Base-by-base conservation (phyloP, 92 coral and sea anemone species). In the Virgularia gustaviana region DNA sequence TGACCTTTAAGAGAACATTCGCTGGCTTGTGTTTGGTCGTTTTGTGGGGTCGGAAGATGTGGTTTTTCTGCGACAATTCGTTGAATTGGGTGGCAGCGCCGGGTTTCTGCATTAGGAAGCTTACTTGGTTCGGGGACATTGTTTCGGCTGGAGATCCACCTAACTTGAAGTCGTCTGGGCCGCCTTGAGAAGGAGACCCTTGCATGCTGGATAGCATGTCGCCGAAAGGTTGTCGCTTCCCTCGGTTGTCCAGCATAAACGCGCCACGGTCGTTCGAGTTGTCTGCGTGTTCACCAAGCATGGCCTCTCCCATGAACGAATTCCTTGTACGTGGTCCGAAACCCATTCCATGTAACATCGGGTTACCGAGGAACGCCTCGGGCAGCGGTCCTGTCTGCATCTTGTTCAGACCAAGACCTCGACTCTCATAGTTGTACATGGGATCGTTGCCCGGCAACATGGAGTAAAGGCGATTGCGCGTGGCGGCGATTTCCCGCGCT, bases 1-100 rank as follows among this genome's bases (percentile, higher is more conserved):
- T 94, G 30, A 94, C 83, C 35, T 90, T 51, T 19, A 94, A 84
- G 3, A 94, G 70, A 32, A 85, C 83, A 61, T 88, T 90, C 9
- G 75, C 78, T 4, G 55, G n/a, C 20, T 5, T 22, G 28, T 3
- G 29, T 9, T 22, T 28, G 29, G 58, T 15, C 3, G 15, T 36
- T 5, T 4, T 2, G 6, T 30, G 2, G 0, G 75, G 75, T 2
- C 61, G 75, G 23, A 47, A 10, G 7, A 68, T 68, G 16, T 68
- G 19, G 51, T 51, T 47, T 68, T 51, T 68, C 24, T 49, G 42
- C 38, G 73, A 66, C 57, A 66, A 27, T 27, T 49, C 28, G 13
- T 25, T 38, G 10, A 65, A 23, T 13, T 49, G 30, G 5, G 33
- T 52, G 2, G 31, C 1, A 7, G 28, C 3, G 30, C 3, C 29